Base-by-base conservation (phyloP, 1,140 invertebrate species). In the Acyrthosiphon pisum region DNA sequence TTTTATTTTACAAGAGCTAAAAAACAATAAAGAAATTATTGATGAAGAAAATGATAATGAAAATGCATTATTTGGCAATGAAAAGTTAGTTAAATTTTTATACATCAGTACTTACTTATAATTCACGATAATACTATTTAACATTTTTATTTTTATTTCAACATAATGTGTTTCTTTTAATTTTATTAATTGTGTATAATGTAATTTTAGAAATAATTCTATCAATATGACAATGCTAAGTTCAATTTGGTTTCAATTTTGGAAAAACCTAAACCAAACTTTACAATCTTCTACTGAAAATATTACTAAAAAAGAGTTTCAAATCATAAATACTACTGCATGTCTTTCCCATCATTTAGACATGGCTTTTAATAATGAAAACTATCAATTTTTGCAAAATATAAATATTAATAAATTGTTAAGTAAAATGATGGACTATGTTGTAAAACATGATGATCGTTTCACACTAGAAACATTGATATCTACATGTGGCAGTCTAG, bases 1-100 rank as follows among this genome's bases (percentile, higher is more conserved):
- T 93, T 93, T 93, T 86, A 93, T 93, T 93, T 56, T 86, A 84
- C 35, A 86, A 93, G 91, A 93, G 26, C 20, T 93, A 86, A 84
- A 53, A 86, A 26, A 30, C 23, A 83, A 30, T 92, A 83, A 81
- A 18, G n/a, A 83, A 83, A 83, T 76, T 0, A 35, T 6, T 50
- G 35, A 83, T 14, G 14, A 92, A 83, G n/a, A 81, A 46, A 44
- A 48, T n/a, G 20, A 76, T 91, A 35, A 48, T 81, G 60, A 76
- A 37, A 81, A 92, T 6, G 23, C 46, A 4, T 91, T 83, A 26
- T 92, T 92, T 83, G 46, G 3, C 7, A n/a, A 23, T 83, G 46
- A 92, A 50, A 92, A 35, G 90, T 92, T 76, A 37, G 90, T 83
- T 53, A 37, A 7, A 89, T 37, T 37, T 22, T 0, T 88, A 53